Percentiles rank a stretch among this genome's conserved stretches.
Evolutionary conservation across 2,888 invertebrate species (phyloP).

Genomic region (Abscondita cerata): DNA sequence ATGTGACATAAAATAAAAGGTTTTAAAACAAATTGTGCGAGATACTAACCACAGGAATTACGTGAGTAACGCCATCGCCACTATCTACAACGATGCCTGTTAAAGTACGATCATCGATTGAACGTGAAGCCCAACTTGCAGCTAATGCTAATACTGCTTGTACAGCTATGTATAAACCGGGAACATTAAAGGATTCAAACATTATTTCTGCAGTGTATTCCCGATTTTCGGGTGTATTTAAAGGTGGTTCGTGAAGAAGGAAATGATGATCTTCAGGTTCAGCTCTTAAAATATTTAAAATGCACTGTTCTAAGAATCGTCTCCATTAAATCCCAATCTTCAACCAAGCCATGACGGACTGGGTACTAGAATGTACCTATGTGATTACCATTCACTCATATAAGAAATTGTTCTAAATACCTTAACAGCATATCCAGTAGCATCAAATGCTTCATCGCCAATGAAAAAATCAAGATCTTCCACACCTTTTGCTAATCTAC

Average conservation of each 20-base stretch:
- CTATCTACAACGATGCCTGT: conserved; percentile 99
- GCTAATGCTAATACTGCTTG: conserved; percentile 98
- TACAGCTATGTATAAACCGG: conserved; percentile 98
- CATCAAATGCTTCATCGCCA: conserved; percentile 98
- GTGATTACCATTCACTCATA: not conserved
- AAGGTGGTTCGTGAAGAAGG: conserved; percentile 95
- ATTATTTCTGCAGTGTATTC: conserved; percentile 98
- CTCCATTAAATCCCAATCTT: conserved; percentile 99
- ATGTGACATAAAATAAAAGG: too few relatives aligned
- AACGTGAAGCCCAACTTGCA: conserved; percentile 96
- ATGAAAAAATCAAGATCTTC: conserved; percentile 99
- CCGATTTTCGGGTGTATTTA: conserved; percentile 99
- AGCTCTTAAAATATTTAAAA: conserved; percentile 97
- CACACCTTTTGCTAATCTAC: conserved; percentile 93
- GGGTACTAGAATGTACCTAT: conserved; percentile 76
- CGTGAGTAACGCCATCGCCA: conserved; percentile 99
- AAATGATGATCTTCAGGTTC: conserved; percentile 99
- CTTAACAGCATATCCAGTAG: conserved; percentile 96
- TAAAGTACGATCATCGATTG: conserved; percentile 88
- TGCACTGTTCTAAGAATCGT: conserved; percentile 96
- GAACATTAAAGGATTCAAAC: conserved; percentile 99
- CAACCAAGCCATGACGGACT: conserved; percentile 97
- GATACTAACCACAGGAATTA: conserved; percentile 90
- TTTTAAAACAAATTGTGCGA: too few relatives aligned
- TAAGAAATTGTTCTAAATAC: conserved; percentile 58